phyloP scores from a whole-genome alignment of 1,140 invertebrate genomes.

The Aporrectodea caliginosa region DNA sequence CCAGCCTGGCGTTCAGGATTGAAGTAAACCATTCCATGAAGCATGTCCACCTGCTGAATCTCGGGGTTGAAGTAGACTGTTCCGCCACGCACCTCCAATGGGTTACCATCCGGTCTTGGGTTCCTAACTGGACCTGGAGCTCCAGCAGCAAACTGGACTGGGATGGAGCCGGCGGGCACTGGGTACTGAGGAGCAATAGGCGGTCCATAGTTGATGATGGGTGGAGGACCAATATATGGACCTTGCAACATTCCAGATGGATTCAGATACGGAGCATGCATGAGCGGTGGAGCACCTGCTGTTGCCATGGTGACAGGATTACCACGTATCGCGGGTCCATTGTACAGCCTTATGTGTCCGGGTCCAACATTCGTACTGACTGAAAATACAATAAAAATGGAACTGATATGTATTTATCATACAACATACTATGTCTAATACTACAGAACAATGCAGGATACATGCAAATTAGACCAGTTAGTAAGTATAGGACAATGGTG shows the following conservation, averaged over 20 bases:
- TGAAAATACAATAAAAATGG: not conserved
- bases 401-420: too few relatives aligned
- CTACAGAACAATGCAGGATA: too few relatives aligned
- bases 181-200: too few relatives aligned
- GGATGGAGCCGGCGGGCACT: too few relatives aligned
- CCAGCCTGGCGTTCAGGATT: not conserved
- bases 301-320: not conserved
- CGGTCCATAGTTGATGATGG: not conserved
- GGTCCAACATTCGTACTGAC: not conserved
- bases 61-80: constrained; percentile 20
- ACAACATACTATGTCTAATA: too few relatives aligned
- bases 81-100: constrained; percentile 16
- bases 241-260: not conserved
- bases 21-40: not conserved
- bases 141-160: not conserved
- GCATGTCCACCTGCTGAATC: constrained; percentile 4
- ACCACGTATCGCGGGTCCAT: not conserved
- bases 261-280: not conserved
- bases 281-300: not conserved
- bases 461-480: too few relatives aligned
- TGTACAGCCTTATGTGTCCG: not conserved
- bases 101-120: not conserved
- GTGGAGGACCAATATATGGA: not conserved
- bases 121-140: not conserved
- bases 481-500: too few relatives aligned